Evolutionary conservation across 2,113 vertebrate genomes (phyloP).

Genomic region (Leucoraja erinaceus): DNA sequence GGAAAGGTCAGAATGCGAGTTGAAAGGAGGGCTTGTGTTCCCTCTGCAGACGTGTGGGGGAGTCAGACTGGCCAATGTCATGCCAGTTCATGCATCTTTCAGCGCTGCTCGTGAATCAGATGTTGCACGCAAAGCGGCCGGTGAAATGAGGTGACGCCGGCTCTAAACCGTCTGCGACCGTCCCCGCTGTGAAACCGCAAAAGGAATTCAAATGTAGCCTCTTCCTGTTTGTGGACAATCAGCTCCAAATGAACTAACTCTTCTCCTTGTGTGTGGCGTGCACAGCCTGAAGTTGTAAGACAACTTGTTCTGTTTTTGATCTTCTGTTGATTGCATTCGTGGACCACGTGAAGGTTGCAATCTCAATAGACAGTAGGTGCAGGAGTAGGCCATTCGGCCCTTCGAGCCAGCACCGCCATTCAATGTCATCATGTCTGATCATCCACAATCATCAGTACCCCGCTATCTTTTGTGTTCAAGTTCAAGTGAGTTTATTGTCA

Average conservation of each 20-base stretch:
- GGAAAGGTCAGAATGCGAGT: conserved; percentile 22
- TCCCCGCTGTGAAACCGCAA: background rate
- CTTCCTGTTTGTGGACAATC: background rate
- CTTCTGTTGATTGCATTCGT: no score
- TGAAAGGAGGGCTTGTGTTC: conserved; percentile 18
- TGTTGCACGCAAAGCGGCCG: background rate
- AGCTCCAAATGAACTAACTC: background rate
- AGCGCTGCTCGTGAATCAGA: no score
- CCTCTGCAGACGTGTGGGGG: background rate
- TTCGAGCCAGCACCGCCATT: no score
- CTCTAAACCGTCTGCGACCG: background rate
- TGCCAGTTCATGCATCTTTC: conserved; percentile 18
- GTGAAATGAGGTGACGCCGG: background rate
- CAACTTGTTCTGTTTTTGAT: no score
- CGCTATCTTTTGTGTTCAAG: no score
- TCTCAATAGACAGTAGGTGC: no score
- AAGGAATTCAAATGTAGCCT: background rate
- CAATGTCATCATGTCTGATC: no score
- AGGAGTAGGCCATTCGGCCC: no score
- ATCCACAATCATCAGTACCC: no score
- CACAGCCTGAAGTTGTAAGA: no score
- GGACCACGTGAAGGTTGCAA: no score
- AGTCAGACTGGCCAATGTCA: background rate
- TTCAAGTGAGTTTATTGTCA: no score
- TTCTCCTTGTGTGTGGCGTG: background rate